Base-by-base conservation (phyloP, 2,113 vertebrate species). In the Penelope pileata region DNA sequence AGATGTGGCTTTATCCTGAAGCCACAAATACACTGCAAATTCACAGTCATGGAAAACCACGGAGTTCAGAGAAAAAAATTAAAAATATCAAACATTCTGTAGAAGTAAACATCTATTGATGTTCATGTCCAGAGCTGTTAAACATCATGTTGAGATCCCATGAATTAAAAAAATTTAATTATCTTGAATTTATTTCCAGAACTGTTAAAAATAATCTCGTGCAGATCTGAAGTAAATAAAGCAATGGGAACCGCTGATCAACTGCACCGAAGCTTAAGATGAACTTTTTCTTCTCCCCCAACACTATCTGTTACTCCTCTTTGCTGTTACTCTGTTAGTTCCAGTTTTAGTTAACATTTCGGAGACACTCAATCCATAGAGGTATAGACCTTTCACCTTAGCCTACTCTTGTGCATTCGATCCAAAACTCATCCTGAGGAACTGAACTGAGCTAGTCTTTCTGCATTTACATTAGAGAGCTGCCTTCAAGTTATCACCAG, bases 1-100 rank as follows among this genome's bases (percentile, higher is more conserved):
- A 91, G 72, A 88, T 83, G 54, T 51, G 85, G 43, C 75, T 95
- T 94, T 93, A 83, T 90, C 92, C 82, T 79, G 75, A 17, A 93
- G 94, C 82, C 86, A n/a, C n/a, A n/a, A n/a, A n/a, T n/a, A n/a
- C n/a, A n/a, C 87, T 93, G 47, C 56, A 96, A 86, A 96, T 84
- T 74, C 40, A 89, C 59, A 47, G 62, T 62, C 2, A 5, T 45
- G 24, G 68, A 91, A 91, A 81, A 22, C 43, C 85, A 45, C 12
- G 21, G 53, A n/a, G 16, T 45, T 81, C 50, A 88, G 60, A 68
- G 32, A 63, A 40, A 11, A 10, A 59, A 83, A 64, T 68, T 26
- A 4, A 1, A 5, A 26, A 83, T 11, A 50, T 59, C 50, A 43
- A 91, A n/a, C 22, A 30, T 72, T 69, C 62, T 60, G 30, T 15